These are phyloP conservation scores for Tolmerus cingulatus DNA, from an alignment of 2,888 invertebrate genomes.

Conservation along the genomic window DNA sequence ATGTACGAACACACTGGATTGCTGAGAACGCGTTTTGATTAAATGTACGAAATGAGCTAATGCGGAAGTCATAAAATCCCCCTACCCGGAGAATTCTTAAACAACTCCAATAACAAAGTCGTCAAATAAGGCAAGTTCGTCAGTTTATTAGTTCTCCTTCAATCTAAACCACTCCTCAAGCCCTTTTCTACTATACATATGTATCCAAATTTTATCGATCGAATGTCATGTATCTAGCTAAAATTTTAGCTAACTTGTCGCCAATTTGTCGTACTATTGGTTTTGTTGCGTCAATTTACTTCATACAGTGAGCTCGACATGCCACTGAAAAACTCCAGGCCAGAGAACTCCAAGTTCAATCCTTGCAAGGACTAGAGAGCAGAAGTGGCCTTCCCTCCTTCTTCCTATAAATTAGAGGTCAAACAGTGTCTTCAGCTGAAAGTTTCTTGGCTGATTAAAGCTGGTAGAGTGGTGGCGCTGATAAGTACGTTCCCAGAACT, in stretches of 20 bases:
- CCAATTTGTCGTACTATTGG: conserved; percentile 31
- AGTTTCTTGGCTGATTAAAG: background rate
- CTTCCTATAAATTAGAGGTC: background rate
- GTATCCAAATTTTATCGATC: background rate
- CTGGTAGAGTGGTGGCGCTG: background rate
- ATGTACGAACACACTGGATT: background rate
- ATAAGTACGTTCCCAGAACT: background rate
- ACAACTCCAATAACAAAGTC: background rate
- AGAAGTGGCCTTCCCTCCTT: background rate
- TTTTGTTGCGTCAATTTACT: background rate
- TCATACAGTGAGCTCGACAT: background rate
- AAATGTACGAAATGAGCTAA: background rate
- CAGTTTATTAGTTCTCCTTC: background rate
- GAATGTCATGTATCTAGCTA: background rate
- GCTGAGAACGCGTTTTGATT: background rate
- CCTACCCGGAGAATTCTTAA: background rate
- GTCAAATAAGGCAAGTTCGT: background rate
- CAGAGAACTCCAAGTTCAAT: background rate
- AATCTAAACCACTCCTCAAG: background rate
- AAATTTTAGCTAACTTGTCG: conserved; percentile 18
- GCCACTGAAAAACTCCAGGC: background rate
- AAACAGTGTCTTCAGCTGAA: background rate
- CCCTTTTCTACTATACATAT: background rate
- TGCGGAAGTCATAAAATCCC: background rate
- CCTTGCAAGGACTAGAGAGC: background rate